phyloP scores from a whole-genome alignment of 2,888 invertebrate genomes.

The Vesta saturnalis region DNA sequence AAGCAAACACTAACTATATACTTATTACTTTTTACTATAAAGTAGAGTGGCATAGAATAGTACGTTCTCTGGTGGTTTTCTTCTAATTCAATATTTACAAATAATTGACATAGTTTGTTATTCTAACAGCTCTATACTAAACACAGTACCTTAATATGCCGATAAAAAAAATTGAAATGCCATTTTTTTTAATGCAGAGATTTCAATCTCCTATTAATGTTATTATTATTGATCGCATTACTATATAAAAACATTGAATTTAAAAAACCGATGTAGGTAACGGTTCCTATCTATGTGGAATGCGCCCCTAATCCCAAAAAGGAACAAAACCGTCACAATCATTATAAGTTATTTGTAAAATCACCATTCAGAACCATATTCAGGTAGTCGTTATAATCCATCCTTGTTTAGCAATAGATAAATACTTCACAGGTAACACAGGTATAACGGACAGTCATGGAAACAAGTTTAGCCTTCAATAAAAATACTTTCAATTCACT shows the following conservation, averaged over 20 bases:
- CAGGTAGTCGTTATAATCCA: conserved; percentile 42
- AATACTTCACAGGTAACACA: conserved; percentile 25
- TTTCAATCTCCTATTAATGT: no score
- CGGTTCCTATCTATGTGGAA: conserved; percentile 15
- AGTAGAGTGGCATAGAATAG: no score
- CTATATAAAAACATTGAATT: not conserved
- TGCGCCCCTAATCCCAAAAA: conserved; percentile 12
- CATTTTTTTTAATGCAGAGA: no score
- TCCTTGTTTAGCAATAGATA: conserved; percentile 26
- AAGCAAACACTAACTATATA: no score
- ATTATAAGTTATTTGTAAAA: conserved; percentile 49
- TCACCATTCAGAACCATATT: conserved; percentile 38
- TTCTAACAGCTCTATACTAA: no score
- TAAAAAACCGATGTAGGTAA: not conserved
- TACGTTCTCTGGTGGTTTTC: no score
- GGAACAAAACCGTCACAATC: not conserved
- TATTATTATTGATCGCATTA: no score
- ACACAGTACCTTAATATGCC: no score
- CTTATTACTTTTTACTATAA: no score
- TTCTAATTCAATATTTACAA: no score
- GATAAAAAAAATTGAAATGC: no score
- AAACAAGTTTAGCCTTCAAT: conserved; percentile 31
- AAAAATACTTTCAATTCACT: conserved; percentile 44
- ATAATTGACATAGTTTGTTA: no score
- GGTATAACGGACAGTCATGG: conserved; percentile 29